phyloP scores from a whole-genome alignment of 2,113 vertebrate genomes.

The Lycaon pictus region DNA sequence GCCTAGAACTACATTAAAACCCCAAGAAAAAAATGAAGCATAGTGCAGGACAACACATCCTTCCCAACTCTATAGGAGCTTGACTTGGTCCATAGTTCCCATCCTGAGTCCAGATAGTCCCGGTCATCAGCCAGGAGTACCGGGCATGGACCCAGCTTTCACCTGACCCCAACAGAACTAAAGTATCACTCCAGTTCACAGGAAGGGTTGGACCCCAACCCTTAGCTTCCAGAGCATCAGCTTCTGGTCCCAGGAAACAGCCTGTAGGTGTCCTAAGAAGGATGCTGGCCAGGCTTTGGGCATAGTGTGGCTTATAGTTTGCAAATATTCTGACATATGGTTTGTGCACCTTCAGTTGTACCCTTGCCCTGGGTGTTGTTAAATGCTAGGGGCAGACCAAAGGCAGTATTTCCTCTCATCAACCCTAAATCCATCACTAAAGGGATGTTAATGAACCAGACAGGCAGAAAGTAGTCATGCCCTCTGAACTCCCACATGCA shows the following conservation, averaged over 20 bases:
- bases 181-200: neutral
- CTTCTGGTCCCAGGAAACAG: neutral
- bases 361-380: neutral
- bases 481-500: neutral
- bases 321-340: constrained; percentile 24
- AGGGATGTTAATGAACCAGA: neutral
- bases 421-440: neutral
- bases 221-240: neutral
- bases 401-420: neutral
- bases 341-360: neutral
- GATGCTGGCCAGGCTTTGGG: neutral
- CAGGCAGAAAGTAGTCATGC: neutral
- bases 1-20: constrained; percentile 24
- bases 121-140: neutral
- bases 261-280: neutral
- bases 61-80: neutral
- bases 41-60: neutral
- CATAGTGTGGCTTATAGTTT: neutral
- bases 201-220: neutral
- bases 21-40: neutral
- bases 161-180: neutral
- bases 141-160: neutral
- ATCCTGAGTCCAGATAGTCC: neutral
- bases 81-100: neutral
- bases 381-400: neutral